phyloP scores from a whole-genome alignment of 2,113 vertebrate genomes.

The Galemys pyrenaicus region DNA sequence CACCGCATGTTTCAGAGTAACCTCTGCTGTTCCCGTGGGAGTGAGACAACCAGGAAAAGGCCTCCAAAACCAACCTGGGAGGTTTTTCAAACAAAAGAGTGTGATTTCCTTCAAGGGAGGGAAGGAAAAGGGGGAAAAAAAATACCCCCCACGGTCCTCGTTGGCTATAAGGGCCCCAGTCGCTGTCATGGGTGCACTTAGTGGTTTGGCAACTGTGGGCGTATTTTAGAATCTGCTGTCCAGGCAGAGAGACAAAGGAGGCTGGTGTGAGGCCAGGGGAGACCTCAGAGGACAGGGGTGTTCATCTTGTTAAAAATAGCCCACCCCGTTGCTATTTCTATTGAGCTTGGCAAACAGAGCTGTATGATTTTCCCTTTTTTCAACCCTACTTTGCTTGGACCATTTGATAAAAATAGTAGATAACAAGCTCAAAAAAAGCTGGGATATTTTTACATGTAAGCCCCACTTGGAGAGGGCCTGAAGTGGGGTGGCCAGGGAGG shows the following conservation, averaged over 20 bases:
- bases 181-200: constrained; percentile 85
- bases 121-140: constrained; percentile 40
- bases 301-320: constrained; percentile 90
- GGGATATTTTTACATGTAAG: constrained; percentile 85
- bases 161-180: constrained; percentile 77
- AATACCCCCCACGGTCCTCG: constrained; percentile 68
- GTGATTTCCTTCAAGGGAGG: constrained; percentile 76
- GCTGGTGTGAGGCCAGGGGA: constrained; percentile 86
- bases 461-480: constrained; percentile 65
- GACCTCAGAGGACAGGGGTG: constrained; percentile 85
- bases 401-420: constrained; percentile 89
- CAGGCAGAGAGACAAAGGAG: constrained; percentile 86
- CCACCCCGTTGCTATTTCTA: constrained; percentile 87
- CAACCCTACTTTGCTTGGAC: constrained; percentile 81
- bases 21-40: constrained; percentile 75
- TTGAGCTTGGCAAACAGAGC: constrained; percentile 85
- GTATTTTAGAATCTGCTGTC: constrained; percentile 88
- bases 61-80: constrained; percentile 74
- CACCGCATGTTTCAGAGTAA: constrained; percentile 67
- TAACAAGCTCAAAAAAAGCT: constrained; percentile 81
- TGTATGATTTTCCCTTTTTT: constrained; percentile 88
- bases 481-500: too few relatives aligned
- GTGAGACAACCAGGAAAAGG: constrained; percentile 66
- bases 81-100: constrained; percentile 73
- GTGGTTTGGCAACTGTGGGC: constrained; percentile 86